Evolutionary conservation across 2,797 vertebrate species (phyloP).

Genomic region (Parauchenoglanis punctatus): DNA sequence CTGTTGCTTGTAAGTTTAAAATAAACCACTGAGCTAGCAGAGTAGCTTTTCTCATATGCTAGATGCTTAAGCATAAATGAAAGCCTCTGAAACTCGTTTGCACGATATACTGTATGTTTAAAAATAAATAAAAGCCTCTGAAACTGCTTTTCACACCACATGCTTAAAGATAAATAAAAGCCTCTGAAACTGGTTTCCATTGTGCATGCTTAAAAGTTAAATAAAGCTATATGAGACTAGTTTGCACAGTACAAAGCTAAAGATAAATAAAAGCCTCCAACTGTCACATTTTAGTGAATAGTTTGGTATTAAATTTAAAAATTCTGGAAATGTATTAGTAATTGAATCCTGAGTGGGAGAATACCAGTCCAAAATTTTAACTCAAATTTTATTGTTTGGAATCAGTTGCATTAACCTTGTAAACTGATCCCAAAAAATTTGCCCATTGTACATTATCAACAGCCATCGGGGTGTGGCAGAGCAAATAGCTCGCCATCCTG

Average conservation of each 20-base stretch:
- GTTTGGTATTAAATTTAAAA: not conserved
- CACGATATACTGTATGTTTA: not conserved
- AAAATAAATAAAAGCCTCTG: not conserved
- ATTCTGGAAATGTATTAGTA: not conserved
- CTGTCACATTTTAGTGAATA: not conserved
- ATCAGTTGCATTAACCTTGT: not conserved
- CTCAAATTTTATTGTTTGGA: not conserved
- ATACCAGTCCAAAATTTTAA: not conserved
- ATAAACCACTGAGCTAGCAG: not conserved
- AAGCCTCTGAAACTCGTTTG: not conserved
- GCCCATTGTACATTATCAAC: not conserved
- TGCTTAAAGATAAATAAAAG: not conserved
- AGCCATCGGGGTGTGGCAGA: not conserved
- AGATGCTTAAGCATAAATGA: not conserved
- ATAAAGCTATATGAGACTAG: not conserved
- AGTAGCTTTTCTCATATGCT: not conserved
- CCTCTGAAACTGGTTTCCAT: not conserved
- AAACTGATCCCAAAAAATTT: not conserved
- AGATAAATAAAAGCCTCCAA: not conserved
- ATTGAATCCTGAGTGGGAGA: not conserved
- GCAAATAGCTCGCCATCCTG: not conserved
- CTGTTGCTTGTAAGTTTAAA: not conserved
- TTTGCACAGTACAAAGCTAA: not conserved
- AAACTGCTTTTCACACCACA: not conserved
- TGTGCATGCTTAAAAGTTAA: not conserved